Conservation (phyloP, 2,797 vertebrate genomes). For the Silurus lanzhouensis region DNA sequence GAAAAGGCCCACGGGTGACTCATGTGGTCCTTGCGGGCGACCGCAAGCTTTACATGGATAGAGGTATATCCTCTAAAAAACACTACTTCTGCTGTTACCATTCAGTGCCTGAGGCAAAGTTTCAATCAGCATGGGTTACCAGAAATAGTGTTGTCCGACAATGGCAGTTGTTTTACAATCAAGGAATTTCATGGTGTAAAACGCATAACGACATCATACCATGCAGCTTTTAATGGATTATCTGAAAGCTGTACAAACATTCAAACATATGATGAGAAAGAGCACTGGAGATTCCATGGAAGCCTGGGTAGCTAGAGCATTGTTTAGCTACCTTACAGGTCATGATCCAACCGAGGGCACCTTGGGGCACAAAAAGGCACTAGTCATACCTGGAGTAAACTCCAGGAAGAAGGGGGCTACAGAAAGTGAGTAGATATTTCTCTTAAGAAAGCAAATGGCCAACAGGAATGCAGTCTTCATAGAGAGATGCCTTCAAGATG, state of each 20-base stretch:
- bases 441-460: too few relatives aligned
- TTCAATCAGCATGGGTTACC: conserved; percentile 38
- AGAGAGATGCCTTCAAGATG: too few relatives aligned
- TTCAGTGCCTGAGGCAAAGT: conserved; percentile 28
- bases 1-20: too few relatives aligned
- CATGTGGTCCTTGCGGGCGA: too few relatives aligned
- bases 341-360: too few relatives aligned
- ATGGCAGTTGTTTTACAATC: conserved; percentile 30
- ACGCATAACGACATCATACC: conserved; percentile 12
- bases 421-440: too few relatives aligned
- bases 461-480: too few relatives aligned
- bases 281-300: background rate
- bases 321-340: conserved; percentile 26
- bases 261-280: conserved; percentile 13
- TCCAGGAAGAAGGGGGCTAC: too few relatives aligned
- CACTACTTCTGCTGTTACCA: conserved; percentile 8
- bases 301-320: background rate
- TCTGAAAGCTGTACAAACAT: background rate
- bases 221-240: conserved; percentile 24
- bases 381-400: too few relatives aligned
- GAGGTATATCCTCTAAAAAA: background rate
- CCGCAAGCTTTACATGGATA: background rate
- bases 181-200: conserved; percentile 3
- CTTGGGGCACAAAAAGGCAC: too few relatives aligned
- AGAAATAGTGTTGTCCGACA: conserved; percentile 17